A percentile compares a stretch with the other conserved stretches of the same genome.
Conservation (phyloP, 2,888 invertebrate genomes). For the Tetrapedia diversipes region DNA sequence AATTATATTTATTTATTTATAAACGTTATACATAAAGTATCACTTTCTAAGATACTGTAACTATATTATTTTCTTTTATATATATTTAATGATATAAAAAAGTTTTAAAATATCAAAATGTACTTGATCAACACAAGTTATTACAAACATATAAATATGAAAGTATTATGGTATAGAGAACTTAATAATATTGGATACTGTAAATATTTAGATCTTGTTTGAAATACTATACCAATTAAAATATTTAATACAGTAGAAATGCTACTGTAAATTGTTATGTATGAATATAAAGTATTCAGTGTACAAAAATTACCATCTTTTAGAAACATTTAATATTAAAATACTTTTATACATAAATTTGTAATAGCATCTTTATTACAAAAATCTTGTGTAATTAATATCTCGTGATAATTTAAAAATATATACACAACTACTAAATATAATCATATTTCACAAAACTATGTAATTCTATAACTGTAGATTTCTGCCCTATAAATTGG, state of each 20-base stretch:
- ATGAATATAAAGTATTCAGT: constrained; percentile 19
- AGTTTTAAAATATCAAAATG: constrained; percentile 19
- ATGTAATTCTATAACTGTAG: constrained; percentile 35
- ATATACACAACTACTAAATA: constrained; percentile 50
- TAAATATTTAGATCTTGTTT: constrained; percentile 8
- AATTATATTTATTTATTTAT: constrained; percentile 10
- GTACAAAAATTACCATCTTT: constrained; percentile 32
- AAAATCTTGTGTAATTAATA: constrained; percentile 60
- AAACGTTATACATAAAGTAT: constrained; percentile 8
- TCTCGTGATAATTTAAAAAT: constrained; percentile 59
- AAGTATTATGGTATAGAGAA: constrained; percentile 6
- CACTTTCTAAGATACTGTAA: constrained; percentile 3
- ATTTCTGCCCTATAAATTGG: constrained; percentile 28
- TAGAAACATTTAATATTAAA: constrained; percentile 47
- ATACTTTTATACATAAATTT: constrained; percentile 65
- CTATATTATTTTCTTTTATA: constrained; percentile 9
- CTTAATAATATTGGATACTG: constrained; percentile 17
- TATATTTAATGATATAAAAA: constrained; percentile 24
- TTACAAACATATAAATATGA: constrained; percentile 10
- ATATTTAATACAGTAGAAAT: background rate
- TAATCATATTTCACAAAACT: constrained; percentile 45
- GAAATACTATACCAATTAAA: constrained; percentile 13
- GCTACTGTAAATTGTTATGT: constrained; percentile 16
- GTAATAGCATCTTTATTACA: constrained; percentile 58
- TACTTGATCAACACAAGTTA: constrained; percentile 12